Evolutionary conservation across 92 coral and sea anemone species (phyloP).

Genomic region (Heliopora coerulea): DNA sequence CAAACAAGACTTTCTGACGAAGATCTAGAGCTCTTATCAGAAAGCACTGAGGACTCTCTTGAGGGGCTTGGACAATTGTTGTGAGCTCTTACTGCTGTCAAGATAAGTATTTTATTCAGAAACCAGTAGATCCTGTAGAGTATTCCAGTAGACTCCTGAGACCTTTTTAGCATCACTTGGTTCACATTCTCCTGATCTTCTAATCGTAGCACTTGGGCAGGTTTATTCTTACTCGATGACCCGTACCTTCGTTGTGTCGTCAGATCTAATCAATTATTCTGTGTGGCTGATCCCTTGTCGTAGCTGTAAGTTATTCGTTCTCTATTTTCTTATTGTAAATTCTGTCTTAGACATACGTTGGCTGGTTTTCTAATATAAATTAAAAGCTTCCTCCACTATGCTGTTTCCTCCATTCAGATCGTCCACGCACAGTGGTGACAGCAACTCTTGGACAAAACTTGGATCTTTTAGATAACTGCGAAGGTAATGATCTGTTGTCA

Average conservation of each 20-base stretch:
- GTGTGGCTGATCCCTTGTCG: slow-evolving; percentile 5
- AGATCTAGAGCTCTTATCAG: slow-evolving; percentile 33
- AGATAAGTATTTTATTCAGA: slow-evolving; percentile 16
- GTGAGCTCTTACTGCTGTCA: slow-evolving; percentile 13
- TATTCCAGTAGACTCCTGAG: slow-evolving; percentile 34
- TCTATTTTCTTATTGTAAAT: slow-evolving; percentile 46
- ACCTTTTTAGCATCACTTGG: slow-evolving; percentile 4
- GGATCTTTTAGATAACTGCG: slow-evolving; percentile 28
- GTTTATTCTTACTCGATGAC: slow-evolving; percentile 41
- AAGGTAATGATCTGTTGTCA: slow-evolving; percentile 44
- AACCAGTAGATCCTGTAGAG: slow-evolving; percentile 8
- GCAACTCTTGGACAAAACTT: slow-evolving; percentile 39
- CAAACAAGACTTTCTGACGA: slow-evolving; percentile 37
- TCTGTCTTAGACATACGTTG: slow-evolving; percentile 37
- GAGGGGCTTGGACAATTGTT: slow-evolving; percentile 26
- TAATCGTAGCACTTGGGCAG: slow-evolving; percentile 23
- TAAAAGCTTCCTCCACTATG: slow-evolving; percentile 2
- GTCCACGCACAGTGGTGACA: slow-evolving; percentile 52
- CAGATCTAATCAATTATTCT: slow-evolving; percentile 1
- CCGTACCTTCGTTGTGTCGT: slow-evolving; percentile 8
- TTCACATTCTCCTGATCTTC: slow-evolving; percentile 2
- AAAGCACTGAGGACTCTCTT: slow-evolving; percentile 43
- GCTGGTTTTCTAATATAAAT: slow-evolving; percentile 27
- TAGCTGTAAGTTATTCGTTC: slow-evolving; percentile 29
- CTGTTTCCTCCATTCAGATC: slow-evolving; percentile 46